Evolutionary conservation across 2,888 invertebrate genomes (phyloP), one percentile per base, ranked within the genome.

Genomic region (Drosophila antonietae): DNA sequence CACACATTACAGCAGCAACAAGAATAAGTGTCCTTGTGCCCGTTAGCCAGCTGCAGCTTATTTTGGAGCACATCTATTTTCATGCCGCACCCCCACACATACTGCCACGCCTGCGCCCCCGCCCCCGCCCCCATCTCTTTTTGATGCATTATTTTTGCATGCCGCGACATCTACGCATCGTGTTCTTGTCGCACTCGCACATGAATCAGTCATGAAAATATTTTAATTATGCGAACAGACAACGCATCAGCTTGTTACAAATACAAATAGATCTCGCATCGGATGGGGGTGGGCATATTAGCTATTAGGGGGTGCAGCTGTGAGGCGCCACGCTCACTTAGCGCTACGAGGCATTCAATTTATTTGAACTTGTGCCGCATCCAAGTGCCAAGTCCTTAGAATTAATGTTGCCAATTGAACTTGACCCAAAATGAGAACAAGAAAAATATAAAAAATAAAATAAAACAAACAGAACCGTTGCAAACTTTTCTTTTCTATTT

Each of bases 41-140:
- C 87, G 69, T 80, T 84, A 60, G 71, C 68, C 73, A 68, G 81
- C 80, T 68, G 77, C 72, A 66, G 82, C 59, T 79, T 75, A 76
- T 88, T 84, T 84, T 89, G 85, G 88, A 89, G 49, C 87, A 83
- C 72, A 81, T 89, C 83, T 89, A 84, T 84, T 84, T 84, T 71
- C 58, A 81, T 64, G 72, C 75, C 68, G 12, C 53, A 71, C 68
- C 67, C 73, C 41, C 73, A 70, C 63, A 62, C 71, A 62, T 69
- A 31, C 28, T 37, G 23, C 58, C n/a, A 18, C 56, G 1, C 20
- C 31, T 8, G 4, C 56, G 8, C 28, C 6, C 23, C 49, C 37
- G 3, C 56, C 15, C 31, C 1, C n/a, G 28, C 28, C 23, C 49
- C 37, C 56, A 12, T 15, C 31, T 20, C 2, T 6, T 55, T 28